Evolutionary conservation across 1,140 invertebrate species (phyloP), one percentile per base, ranked within the genome.

Genomic region (Alviniconcha marisindica): DNA sequence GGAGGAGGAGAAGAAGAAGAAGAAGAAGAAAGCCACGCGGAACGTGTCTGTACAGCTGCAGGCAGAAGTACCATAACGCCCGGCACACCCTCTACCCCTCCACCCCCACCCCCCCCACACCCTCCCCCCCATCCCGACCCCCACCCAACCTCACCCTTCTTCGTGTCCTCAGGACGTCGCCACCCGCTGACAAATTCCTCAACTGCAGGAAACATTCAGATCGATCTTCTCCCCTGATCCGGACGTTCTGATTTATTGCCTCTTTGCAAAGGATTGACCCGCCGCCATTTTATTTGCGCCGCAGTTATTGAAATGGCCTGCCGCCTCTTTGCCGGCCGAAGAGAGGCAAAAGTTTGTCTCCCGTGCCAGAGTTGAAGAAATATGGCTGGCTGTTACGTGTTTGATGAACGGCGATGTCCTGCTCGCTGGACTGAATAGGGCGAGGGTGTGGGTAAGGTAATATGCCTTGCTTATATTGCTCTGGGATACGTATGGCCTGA

Each of bases 181-280:
- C 60, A n/a, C 60, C 28, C 60, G 21, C 28, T 63, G 60, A 63
- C 60, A 63, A 63, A 63, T 63, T 63, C 60, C 60, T 63, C 28
- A 63, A 63, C 21, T 5, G 60, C 60, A 63, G 60, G 60, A 63
- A 63, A 63, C 28, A 24, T 63, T 14, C 21, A 31, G 21, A 63
- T 63, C 60, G 60, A 63, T 31, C 60, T 18, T 36, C 5, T 21
- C 66, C 31, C 31, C 7, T 15, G 2, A 10, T 12, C 66, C 66
- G 66, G 66, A 71, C 66, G 66, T 10, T 33, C 33, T 71, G 66
- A 71, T 71, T 71, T 71, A 71, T 71, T 24, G 66, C 31, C 36
- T 38, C 66, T 71, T 71, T 71, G 15, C 36, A 2, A 18, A 31
- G 66, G 10, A 44, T 42, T 82, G 42, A 42, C 28, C 66, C 28